Base-by-base conservation (phyloP, 2,797 vertebrate species). In the Peromyscus aztecus region DNA sequence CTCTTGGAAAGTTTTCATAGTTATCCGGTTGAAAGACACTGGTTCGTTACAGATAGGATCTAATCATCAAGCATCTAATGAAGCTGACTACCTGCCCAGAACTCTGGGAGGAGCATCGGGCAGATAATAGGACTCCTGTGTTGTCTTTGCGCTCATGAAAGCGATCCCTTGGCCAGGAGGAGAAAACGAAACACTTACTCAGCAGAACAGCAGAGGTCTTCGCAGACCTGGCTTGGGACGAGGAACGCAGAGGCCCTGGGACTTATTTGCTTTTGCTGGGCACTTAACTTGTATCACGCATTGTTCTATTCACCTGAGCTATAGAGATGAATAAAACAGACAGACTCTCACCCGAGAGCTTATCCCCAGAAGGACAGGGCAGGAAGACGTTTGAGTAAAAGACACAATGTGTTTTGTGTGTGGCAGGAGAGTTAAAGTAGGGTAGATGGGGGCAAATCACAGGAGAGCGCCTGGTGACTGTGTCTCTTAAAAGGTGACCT, bases 11-110 rank as follows among this genome's bases (percentile, higher is more conserved):
- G 19, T 63, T 69, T 89, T 93, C 81, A 87, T 27, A 71, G 29
- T 84, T 90, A 40, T 63, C 29, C 46, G 92, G 61, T 86, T 80
- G 63, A 94, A 95, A 96, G 80, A 93, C 34, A 73, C 69, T 88
- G 71, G 46, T 31, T 89, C 13, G 49, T 43, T 73, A 6, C 23
- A 73, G 85, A 87, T 65, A 86, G 34, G 73, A 93, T 92, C 80
- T 95, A 94, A 93, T 90, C 43, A 82, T 76, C 31, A 59, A 40
- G 31, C 90, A 96, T 89, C 49, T 61, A 88, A 63, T 4, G 73
- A 81, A 57, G 13, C 12, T 81, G 71, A 92, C 52, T 78, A 27
- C 40, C 34, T 59, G 52, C 19, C 82, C 49, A 90, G 40, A 10
- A 81, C 55, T 91, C 69, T 49, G 71, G 24, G 40, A 88, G 40